These are phyloP conservation scores for Folsomia candida DNA, from an alignment of 2,888 invertebrate genomes.

Conservation along the genomic window DNA sequence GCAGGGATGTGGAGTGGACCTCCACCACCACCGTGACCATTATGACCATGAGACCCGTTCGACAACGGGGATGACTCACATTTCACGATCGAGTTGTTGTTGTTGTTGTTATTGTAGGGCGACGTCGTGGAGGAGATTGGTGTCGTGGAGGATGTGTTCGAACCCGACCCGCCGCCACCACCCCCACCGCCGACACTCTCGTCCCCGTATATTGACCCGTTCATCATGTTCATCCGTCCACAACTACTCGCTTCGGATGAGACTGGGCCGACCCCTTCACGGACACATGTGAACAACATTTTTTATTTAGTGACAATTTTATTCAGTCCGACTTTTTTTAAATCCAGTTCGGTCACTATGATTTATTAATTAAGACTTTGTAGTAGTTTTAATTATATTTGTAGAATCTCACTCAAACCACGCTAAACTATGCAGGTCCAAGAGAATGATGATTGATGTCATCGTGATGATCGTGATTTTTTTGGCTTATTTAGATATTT, in stretches of 20 bases:
- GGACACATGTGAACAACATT: conserved; percentile 51
- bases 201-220: conserved; percentile 50
- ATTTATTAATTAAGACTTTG: too few species aligned
- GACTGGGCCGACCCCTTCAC: conserved; percentile 49
- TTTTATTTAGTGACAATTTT: too few species aligned
- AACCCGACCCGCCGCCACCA: conserved; percentile 42
- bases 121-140: conserved; percentile 48
- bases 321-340: too few species aligned
- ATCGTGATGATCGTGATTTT: too few species aligned
- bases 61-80: conserved; percentile 42
- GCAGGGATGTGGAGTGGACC: conserved; percentile 50
- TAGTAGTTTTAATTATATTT: too few species aligned
- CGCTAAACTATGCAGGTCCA: too few species aligned
- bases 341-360: too few species aligned
- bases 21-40: conserved; percentile 17
- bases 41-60: conserved; percentile 10
- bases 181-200: conserved; percentile 36
- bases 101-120: conserved; percentile 44
- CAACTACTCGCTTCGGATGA: conserved; percentile 36
- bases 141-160: conserved; percentile 45
- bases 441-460: too few species aligned
- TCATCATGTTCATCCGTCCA: conserved; percentile 48
- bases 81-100: conserved; percentile 44
- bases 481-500: too few species aligned
- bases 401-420: too few species aligned